Conservation (phyloP, 1,140 invertebrate genomes). For the Aleiodes sp. region DNA sequence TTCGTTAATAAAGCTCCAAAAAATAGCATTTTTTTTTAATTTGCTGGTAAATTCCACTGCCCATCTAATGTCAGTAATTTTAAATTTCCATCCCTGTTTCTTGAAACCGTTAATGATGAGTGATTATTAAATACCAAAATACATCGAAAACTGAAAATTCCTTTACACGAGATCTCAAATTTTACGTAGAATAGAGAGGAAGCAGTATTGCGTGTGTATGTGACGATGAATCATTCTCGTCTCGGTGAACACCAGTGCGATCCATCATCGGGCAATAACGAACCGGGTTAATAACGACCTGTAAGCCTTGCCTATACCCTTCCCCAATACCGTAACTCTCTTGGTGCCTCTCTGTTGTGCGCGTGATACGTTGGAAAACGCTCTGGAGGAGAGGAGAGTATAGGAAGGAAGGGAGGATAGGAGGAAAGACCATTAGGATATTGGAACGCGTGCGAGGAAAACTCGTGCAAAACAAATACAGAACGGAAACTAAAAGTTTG, state of each 20-base stretch:
- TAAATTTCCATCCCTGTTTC: too few relatives aligned
- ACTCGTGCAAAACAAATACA: not conserved
- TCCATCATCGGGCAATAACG: constrained; percentile 35
- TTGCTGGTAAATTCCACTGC: too few relatives aligned
- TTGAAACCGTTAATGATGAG: too few relatives aligned
- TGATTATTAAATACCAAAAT: too few relatives aligned
- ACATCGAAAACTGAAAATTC: too few relatives aligned
- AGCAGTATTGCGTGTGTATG: too few relatives aligned
- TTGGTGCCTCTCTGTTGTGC: not conserved
- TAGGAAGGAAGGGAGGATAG: too few relatives aligned
- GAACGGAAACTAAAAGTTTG: not conserved
- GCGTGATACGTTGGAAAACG: not conserved
- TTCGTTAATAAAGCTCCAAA: too few relatives aligned
- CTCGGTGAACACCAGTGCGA: constrained; percentile 25
- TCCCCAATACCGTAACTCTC: not conserved
- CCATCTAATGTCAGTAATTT: too few relatives aligned
- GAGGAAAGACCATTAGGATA: constrained; percentile 17
- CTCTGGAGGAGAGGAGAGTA: not conserved
- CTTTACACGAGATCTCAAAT: too few relatives aligned
- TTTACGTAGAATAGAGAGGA: too few relatives aligned
- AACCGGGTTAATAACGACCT: constrained; percentile 32
- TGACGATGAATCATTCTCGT: constrained; percentile 33
- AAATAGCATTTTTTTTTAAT: too few relatives aligned
- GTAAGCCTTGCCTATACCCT: constrained; percentile 20
- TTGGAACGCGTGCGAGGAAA: not conserved